These are phyloP conservation scores for Rhynchonycteris naso DNA, from an alignment of 2,797 vertebrate species.

Conservation along the genomic window DNA sequence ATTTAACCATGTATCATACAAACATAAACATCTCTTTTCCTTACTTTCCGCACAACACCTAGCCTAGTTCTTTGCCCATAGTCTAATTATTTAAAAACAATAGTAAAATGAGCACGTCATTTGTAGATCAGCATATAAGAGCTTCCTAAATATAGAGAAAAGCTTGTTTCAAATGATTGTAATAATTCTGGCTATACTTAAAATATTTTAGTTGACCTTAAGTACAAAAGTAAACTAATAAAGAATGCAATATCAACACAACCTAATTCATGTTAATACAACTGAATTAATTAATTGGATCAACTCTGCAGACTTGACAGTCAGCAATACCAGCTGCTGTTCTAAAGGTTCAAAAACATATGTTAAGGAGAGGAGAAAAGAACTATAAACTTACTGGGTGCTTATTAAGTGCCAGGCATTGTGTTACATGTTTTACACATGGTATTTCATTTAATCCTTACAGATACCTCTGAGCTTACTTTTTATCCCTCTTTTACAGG, in stretches of 20 bases:
- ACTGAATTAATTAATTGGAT: not conserved
- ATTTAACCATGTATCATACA: slow-evolving; percentile 24
- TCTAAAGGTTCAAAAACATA: not conserved
- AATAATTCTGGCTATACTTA: not conserved
- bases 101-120: slow-evolving; percentile 34
- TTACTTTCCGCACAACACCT: slow-evolving; percentile 32
- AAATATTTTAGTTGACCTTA: slow-evolving; percentile 5
- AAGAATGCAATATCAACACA: not conserved
- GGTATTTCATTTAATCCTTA: not conserved
- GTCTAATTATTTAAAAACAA: slow-evolving; percentile 62
- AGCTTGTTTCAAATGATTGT: not conserved
- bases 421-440: not conserved
- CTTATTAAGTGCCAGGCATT: not conserved
- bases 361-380: not conserved
- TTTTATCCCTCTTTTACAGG: not conserved
- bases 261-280: not conserved
- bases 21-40: slow-evolving; percentile 46
- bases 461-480: not conserved
- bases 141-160: not conserved
- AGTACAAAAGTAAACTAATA: slow-evolving; percentile 8
- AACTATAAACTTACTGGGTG: not conserved
- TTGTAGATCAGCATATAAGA: slow-evolving; percentile 1
- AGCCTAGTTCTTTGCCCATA: slow-evolving; percentile 45
- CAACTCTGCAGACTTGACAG: not conserved
- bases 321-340: not conserved